phyloP scores from a whole-genome alignment of 2,888 invertebrate species.

The Orthonychiurus folsomi region DNA sequence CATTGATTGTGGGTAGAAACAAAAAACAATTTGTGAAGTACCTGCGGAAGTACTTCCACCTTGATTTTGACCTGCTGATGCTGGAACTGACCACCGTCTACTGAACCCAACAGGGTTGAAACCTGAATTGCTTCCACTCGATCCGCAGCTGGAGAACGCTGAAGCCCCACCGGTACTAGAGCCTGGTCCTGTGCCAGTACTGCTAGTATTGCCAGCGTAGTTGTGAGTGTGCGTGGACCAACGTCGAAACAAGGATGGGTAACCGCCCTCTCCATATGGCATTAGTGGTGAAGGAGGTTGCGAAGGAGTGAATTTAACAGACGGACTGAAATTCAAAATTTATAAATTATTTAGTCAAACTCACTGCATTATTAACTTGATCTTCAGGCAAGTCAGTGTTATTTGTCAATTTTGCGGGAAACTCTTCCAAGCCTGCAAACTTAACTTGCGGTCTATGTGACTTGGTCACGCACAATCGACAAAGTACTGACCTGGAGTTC shows the following conservation, averaged over 20 bases:
- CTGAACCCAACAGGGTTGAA: constrained; percentile 24
- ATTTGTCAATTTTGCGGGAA: too few relatives aligned
- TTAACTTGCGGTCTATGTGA: too few relatives aligned
- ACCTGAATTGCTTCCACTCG: constrained; percentile 20
- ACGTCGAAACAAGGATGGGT: constrained; percentile 38
- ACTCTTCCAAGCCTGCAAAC: too few relatives aligned
- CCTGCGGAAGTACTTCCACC: constrained; percentile 25
- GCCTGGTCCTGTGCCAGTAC: constrained; percentile 23
- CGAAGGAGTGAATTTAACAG: constrained; percentile 39
- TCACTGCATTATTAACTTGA: too few relatives aligned
- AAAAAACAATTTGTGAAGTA: constrained; percentile 9
- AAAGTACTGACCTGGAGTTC: constrained; percentile 28
- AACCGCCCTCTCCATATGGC: constrained; percentile 35
- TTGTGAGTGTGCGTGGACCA: constrained; percentile 40
- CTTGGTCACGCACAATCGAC: neutral
- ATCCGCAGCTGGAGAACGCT: constrained; percentile 24
- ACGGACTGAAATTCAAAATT: too few relatives aligned
- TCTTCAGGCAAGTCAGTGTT: too few relatives aligned
- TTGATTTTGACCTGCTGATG: constrained; percentile 29
- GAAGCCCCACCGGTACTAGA: constrained; percentile 24
- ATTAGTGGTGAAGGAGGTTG: constrained; percentile 32
- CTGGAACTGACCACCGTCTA: constrained; percentile 40
- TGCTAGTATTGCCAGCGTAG: constrained; percentile 20
- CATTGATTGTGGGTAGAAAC: neutral
- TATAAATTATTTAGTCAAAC: too few relatives aligned